Evolutionary conservation across 2,113 vertebrate species (phyloP), one percentile per base, ranked within the genome.

Genomic region (Colistium nudipinnis): DNA sequence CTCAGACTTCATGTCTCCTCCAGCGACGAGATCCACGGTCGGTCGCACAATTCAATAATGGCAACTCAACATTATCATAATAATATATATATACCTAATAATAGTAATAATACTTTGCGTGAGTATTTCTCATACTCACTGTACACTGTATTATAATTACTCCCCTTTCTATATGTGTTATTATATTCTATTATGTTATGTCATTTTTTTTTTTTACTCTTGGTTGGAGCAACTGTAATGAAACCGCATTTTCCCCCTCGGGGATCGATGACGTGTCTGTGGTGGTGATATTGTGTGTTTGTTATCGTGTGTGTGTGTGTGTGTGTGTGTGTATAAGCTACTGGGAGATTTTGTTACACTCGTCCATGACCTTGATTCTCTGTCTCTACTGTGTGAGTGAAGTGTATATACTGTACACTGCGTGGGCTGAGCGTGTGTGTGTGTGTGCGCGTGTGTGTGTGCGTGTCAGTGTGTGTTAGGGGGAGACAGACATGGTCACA

Each of bases 351-450:
- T 38, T 74, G 61, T 75, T 78, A 17, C 7, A 7, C 39, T 5
- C 11, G 28, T 65, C 53, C 39, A 24, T 20, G 75, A 63, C 87
- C 86, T 85, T 63, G 76, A 65, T 51, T 45, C 56, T 83, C 48
- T 72, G 28, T 70, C 56, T 70, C 38, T 75, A 70, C 57, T 56
- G 13, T 25, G 38, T 11, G 36, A 61, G 36, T 38, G 45, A 53
- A 60, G 44, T 69, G 43, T 66, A 36, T 6, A 24, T 56, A 61
- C 44, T 65, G 49, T 52, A 74, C 31, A 70, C 31, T 9, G 56
- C 35, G 38, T 56, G 57, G 49, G 56, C 27, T 78, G 51, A n/a
- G n/a, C 28, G 56, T 72, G 52, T 36, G 35, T 22, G 36, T 45
- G 53, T 7, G 33, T 35, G 33, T n/a, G 39, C n/a, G 39, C 17